phyloP scores from a whole-genome alignment of 2,888 invertebrate species.

The Andrena dorsata region DNA sequence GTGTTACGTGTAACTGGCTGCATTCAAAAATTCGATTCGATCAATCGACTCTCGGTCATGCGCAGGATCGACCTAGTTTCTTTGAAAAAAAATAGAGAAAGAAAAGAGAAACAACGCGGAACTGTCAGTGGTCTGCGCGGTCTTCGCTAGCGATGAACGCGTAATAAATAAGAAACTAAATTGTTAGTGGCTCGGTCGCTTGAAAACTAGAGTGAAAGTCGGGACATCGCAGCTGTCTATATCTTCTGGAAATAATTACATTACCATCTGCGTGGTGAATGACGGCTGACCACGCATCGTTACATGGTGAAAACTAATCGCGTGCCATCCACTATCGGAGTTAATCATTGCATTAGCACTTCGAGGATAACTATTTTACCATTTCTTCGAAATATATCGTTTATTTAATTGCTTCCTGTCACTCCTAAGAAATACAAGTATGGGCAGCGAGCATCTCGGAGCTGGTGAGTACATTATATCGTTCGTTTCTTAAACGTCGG shows the following conservation, averaged over 20 bases:
- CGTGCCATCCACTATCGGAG: neutral
- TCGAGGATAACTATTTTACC: neutral
- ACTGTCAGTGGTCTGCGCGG: neutral
- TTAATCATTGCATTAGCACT: conserved; percentile 1
- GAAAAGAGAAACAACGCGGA: neutral
- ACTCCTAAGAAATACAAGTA: conserved; percentile 28
- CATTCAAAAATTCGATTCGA: conserved; percentile 34
- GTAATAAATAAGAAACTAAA: neutral
- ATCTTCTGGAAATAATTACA: neutral
- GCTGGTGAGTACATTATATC: conserved; percentile 60
- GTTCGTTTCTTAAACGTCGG: neutral
- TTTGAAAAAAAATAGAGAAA: conserved; percentile 3
- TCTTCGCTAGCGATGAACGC: neutral
- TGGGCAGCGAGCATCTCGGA: conserved; percentile 71
- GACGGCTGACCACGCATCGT: neutral
- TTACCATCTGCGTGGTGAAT: neutral
- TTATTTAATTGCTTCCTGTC: neutral
- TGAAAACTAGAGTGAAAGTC: neutral
- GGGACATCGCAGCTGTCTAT: neutral
- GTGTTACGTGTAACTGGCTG: neutral
- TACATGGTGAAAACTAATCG: neutral
- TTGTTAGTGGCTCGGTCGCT: neutral
- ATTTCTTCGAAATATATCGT: neutral
- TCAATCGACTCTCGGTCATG: conserved; percentile 37
- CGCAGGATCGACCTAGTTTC: conserved; percentile 16